Evolutionary conservation across 2,113 vertebrate species (phyloP).

Genomic region (Hypanus sabinus): DNA sequence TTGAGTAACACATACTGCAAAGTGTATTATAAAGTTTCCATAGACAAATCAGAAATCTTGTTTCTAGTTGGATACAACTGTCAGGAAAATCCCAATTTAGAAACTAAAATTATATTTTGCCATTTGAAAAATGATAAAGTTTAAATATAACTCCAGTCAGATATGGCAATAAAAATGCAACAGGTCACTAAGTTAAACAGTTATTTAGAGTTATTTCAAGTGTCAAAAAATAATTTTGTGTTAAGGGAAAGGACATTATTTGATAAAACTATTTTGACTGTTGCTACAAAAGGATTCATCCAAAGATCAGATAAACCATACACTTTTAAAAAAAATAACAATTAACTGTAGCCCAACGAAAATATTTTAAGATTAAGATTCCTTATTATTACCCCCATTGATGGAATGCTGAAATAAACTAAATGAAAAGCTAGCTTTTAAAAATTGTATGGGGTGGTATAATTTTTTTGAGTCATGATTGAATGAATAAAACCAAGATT

Average conservation of each 20-base stretch:
- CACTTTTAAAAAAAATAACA: background rate
- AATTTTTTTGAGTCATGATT: background rate
- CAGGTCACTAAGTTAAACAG: background rate
- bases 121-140: background rate
- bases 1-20: background rate
- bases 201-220: background rate
- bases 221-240: background rate
- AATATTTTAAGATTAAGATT: background rate
- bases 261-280: background rate
- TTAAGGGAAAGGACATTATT: background rate
- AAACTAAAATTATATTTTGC: background rate
- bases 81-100: background rate
- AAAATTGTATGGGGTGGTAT: no score
- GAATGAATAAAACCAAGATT: background rate
- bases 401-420: background rate
- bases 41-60: background rate
- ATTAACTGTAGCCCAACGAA: background rate
- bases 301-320: background rate
- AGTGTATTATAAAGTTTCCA: slow-evolving; percentile 9
- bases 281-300: background rate
- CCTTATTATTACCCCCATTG: background rate
- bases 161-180: slow-evolving; percentile 2
- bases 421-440: background rate
- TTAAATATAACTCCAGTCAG: background rate
- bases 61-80: background rate